phyloP scores from a whole-genome alignment of 2,797 vertebrate genomes.

The Linurgus olivaceus region DNA sequence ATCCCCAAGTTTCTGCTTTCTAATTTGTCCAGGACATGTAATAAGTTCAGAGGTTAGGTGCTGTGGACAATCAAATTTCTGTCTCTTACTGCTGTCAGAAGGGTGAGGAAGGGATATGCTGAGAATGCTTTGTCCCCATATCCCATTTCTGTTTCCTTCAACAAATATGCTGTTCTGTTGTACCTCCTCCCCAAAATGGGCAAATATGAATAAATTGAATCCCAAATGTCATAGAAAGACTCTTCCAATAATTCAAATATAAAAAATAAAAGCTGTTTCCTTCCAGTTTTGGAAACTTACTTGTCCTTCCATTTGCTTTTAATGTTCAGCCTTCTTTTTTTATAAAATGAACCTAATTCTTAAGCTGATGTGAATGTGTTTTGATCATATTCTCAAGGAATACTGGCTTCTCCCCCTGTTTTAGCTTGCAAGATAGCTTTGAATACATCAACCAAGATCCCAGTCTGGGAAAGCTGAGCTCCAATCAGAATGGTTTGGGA shows the following conservation, averaged over 20 bases:
- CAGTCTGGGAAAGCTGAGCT: constrained; percentile 69
- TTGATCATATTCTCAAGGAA: not conserved
- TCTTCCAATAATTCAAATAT: not conserved
- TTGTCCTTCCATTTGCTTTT: not conserved
- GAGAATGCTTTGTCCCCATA: not conserved
- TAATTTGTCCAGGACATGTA: not conserved
- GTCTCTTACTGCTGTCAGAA: not conserved
- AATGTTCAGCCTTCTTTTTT: not conserved
- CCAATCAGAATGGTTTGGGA: constrained; percentile 75
- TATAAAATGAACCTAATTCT: not conserved
- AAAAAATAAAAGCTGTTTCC: not conserved
- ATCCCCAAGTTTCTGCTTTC: not conserved
- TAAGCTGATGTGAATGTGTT: not conserved
- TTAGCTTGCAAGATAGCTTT: constrained; percentile 86
- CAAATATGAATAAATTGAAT: not conserved
- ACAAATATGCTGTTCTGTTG: not conserved
- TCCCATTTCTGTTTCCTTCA: not conserved
- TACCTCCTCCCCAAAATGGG: not conserved
- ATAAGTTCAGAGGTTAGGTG: not conserved
- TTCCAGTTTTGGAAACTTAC: not conserved
- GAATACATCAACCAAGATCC: constrained; percentile 83
- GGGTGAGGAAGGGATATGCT: not conserved
- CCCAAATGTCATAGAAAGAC: not conserved
- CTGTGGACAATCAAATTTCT: not conserved
- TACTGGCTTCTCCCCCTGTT: not conserved